Conservation (phyloP, 2,113 vertebrate genomes). For the Cygnus buccinator region DNA sequence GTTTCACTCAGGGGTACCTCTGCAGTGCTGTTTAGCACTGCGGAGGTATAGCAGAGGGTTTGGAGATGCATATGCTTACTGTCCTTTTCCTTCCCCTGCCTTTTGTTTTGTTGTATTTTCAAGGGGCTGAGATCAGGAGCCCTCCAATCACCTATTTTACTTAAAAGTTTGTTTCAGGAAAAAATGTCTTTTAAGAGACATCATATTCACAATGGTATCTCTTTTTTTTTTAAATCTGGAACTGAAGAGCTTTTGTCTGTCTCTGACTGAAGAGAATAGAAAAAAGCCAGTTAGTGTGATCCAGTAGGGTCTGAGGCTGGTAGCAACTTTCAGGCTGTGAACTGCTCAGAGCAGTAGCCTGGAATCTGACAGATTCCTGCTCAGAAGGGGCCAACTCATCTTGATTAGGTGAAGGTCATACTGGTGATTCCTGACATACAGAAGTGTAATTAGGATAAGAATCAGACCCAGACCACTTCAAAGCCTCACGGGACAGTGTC, state of each 20-base stretch:
- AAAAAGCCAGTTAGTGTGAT: neutral
- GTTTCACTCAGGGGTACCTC: neutral
- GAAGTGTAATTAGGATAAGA: neutral
- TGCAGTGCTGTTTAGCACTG: neutral
- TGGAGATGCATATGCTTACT: neutral
- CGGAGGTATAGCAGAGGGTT: neutral
- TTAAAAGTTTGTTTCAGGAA: neutral
- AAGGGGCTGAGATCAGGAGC: neutral
- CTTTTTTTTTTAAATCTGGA: neutral
- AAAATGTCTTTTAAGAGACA: neutral
- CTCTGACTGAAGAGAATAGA: neutral
- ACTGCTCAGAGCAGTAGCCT: neutral
- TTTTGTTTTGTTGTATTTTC: neutral
- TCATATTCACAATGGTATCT: neutral
- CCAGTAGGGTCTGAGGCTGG: neutral
- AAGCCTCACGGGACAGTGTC: neutral
- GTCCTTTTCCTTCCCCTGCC: neutral
- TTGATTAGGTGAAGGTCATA: neutral
- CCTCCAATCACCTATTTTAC: neutral
- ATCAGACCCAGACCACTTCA: neutral
- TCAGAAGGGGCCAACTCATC: neutral
- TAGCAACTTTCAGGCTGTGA: constrained; percentile 19
- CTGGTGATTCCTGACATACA: neutral
- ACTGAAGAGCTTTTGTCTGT: neutral
- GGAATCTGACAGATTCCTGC: neutral